Percentiles rank a stretch among this genome's conserved stretches.
Evolutionary conservation across 2,888 invertebrate species (phyloP).

Genomic region (Cephus pygmeus): DNA sequence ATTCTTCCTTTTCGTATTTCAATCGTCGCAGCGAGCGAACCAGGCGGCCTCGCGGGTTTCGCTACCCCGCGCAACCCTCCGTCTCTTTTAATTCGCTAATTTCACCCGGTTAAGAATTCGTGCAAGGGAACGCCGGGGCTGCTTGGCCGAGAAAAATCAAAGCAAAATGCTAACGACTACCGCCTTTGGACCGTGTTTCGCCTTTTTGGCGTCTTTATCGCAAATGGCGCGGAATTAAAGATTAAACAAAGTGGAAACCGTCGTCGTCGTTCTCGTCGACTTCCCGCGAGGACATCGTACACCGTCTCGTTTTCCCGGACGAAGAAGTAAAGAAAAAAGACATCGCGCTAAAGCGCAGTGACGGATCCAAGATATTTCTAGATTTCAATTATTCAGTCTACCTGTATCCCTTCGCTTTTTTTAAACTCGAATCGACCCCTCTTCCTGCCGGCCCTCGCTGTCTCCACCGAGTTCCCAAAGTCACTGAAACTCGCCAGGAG

Average conservation of each 20-base stretch:
- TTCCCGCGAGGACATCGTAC: neutral
- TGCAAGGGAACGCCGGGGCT: conserved; percentile 54
- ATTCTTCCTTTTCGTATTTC: conserved; percentile 18
- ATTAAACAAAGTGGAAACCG: conserved; percentile 61
- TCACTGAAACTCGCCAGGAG: neutral
- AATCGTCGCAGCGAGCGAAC: conserved; percentile 13
- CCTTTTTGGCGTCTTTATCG: conserved; percentile 51
- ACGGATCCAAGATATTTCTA: neutral
- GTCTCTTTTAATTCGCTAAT: conserved; percentile 63
- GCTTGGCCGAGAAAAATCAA: conserved; percentile 62
- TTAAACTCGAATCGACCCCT: neutral
- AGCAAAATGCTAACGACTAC: conserved; percentile 54
- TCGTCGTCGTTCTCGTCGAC: neutral
- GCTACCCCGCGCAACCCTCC: conserved; percentile 27
- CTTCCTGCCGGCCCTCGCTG: neutral
- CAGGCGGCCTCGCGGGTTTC: conserved; percentile 12
- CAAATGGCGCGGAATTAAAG: conserved; percentile 63
- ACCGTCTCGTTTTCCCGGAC: neutral
- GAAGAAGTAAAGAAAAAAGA: neutral
- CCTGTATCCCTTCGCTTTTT: neutral
- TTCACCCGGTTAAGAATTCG: conserved; percentile 64
- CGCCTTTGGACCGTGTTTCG: conserved; percentile 33
- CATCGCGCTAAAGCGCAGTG: neutral
- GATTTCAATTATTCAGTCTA: neutral
- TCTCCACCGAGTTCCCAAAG: neutral